A percentile compares a stretch with the other conserved stretches of the same genome.
Conservation (phyloP, 2,888 invertebrate species). For the Pterostichus madidus region DNA sequence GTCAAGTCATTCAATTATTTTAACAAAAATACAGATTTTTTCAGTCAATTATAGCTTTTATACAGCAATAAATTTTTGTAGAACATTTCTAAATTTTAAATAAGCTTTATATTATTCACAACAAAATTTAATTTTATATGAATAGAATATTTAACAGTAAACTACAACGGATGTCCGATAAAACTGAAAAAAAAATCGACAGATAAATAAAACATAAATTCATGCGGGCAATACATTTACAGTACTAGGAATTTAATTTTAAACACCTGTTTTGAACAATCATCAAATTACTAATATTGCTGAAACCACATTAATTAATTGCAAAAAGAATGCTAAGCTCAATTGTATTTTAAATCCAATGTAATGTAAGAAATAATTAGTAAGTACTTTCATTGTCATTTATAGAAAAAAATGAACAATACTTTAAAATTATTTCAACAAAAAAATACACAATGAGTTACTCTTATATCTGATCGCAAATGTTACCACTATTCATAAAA, state of each 20-base stretch:
- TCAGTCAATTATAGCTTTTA: too few species aligned
- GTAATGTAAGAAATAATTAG: constrained; percentile 40
- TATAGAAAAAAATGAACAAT: neutral
- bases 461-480: too few species aligned
- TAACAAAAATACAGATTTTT: too few species aligned
- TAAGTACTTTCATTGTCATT: constrained; percentile 31
- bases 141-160: too few species aligned
- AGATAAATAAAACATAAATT: constrained; percentile 38
- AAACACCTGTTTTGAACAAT: constrained; percentile 16
- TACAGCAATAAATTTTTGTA: too few species aligned
- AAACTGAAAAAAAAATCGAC: neutral
- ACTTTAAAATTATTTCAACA: constrained; percentile 8
- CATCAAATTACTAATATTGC: constrained; percentile 30
- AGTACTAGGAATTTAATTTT: constrained; percentile 23
- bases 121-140: too few species aligned
- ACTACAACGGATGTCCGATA: constrained; percentile 13
- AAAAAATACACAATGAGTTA: too few species aligned
- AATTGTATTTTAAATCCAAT: constrained; percentile 25
- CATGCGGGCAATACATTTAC: constrained; percentile 29
- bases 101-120: too few species aligned
- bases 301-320: constrained; percentile 27
- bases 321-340: constrained; percentile 10
- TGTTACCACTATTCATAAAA: too few species aligned
- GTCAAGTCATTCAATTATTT: too few species aligned
- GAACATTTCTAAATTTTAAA: too few species aligned